These are phyloP conservation scores for Malurus leucopterus DNA, from an alignment of 2,797 vertebrate species.

Conservation along the genomic window DNA sequence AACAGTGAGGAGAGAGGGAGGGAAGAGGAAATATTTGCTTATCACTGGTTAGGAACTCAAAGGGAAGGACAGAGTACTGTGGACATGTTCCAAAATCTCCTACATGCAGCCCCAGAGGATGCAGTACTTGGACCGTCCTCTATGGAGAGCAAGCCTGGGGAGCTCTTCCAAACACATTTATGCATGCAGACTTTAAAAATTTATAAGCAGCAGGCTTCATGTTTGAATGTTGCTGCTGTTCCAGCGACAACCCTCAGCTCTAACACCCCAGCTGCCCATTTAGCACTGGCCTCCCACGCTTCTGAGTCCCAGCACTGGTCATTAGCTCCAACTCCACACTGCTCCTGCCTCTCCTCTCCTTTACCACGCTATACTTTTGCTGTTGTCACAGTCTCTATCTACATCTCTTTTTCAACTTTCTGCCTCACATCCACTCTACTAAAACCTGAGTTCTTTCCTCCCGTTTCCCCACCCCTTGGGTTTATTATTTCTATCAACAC, in stretches of 20 bases:
- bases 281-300: background rate
- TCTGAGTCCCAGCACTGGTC: background rate
- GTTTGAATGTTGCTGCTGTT: background rate
- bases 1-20: background rate
- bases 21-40: background rate
- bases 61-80: background rate
- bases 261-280: background rate
- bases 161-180: background rate
- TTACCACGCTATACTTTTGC: background rate
- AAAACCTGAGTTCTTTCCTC: background rate
- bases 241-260: background rate
- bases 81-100: background rate
- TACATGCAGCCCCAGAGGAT: background rate
- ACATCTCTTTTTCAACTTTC: background rate
- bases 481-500: background rate
- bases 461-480: fast-evolving
- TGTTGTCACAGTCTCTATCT: background rate
- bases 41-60: background rate
- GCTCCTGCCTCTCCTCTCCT: background rate
- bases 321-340: background rate
- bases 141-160: background rate
- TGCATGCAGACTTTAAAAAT: background rate
- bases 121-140: background rate
- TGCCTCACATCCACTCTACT: background rate
- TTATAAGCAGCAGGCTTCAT: background rate